These are phyloP conservation scores for Sacculina carcini DNA, from an alignment of 2,888 invertebrate species.

Conservation along the genomic window DNA sequence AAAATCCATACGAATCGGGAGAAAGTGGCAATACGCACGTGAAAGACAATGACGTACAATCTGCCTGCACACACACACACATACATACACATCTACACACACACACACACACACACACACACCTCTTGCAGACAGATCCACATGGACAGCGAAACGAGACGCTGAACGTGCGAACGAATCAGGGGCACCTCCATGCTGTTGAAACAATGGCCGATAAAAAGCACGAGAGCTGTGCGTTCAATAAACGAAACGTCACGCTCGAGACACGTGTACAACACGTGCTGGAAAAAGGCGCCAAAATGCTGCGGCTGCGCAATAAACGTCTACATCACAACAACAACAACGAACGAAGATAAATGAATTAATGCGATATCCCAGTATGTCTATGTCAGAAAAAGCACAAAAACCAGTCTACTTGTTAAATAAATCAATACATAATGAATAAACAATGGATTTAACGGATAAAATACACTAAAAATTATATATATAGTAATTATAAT, in stretches of 20 bases:
- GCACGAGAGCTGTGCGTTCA: conserved; percentile 63
- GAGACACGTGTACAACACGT: conserved; percentile 31
- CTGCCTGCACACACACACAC: conserved; percentile 4
- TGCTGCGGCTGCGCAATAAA: conserved; percentile 49
- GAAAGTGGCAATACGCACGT: too few relatives aligned
- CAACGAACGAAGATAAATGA: background rate
- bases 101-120: conserved; percentile 15
- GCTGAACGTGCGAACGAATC: conserved; percentile 70
- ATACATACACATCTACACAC: background rate
- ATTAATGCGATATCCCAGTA: too few relatives aligned
- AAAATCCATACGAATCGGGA: too few relatives aligned
- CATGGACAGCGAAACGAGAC: conserved; percentile 71
- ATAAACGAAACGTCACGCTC: conserved; percentile 19
- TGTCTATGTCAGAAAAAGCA: too few relatives aligned
- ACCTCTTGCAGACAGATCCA: conserved; percentile 69
- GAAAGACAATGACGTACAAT: too few relatives aligned
- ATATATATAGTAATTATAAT: too few relatives aligned
- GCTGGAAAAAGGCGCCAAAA: conserved; percentile 55
- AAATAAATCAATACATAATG: too few relatives aligned
- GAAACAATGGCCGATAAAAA: conserved; percentile 87
- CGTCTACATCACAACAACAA: conserved; percentile 25
- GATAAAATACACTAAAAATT: too few relatives aligned
- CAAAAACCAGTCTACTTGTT: too few relatives aligned
- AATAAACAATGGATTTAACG: too few relatives aligned
- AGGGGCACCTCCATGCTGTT: conserved; percentile 90